phyloP scores from a whole-genome alignment of 2,113 vertebrate genomes.

The Onychorhynchus coronatus region DNA sequence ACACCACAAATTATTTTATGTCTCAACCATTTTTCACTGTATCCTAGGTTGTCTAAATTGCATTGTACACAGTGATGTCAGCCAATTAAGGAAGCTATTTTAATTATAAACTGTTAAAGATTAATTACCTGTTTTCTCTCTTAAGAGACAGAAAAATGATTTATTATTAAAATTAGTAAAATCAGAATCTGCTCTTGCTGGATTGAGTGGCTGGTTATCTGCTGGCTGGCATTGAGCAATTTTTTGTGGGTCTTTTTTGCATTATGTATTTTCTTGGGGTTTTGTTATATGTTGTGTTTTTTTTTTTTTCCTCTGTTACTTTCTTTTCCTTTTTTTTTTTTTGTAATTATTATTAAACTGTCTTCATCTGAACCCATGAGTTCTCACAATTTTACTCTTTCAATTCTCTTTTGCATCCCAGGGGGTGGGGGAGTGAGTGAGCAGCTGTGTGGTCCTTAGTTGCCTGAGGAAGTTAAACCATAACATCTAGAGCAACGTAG shows the following conservation, averaged over 20 bases:
- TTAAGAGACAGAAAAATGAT: not conserved
- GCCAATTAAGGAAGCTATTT: not conserved
- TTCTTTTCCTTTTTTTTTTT: not conserved
- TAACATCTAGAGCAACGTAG: not conserved
- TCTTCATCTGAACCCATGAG: not conserved
- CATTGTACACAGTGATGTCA: not conserved
- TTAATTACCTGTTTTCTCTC: not conserved
- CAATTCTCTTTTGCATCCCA: not conserved
- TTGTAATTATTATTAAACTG: not conserved
- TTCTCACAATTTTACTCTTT: not conserved
- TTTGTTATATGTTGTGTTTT: fast-evolving
- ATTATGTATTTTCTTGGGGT: not conserved
- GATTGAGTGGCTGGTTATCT: not conserved
- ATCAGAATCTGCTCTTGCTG: fast-evolving
- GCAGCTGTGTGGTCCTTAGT: not conserved
- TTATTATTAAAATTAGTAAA: not conserved
- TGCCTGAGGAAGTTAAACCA: not conserved
- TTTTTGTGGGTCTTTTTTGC: fast-evolving
- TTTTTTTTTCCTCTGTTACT: too few relatives aligned
- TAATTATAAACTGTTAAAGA: not conserved
- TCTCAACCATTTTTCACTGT: not conserved
- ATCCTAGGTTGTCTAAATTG: not conserved
- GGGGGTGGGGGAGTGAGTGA: fast-evolving
- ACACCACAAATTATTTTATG: not conserved
- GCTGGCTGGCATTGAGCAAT: fast-evolving